A percentile compares a stretch with the other conserved stretches of the same genome.
phyloP scores from a whole-genome alignment of 2,113 vertebrate species.

The Puffinus mauretanicus region DNA sequence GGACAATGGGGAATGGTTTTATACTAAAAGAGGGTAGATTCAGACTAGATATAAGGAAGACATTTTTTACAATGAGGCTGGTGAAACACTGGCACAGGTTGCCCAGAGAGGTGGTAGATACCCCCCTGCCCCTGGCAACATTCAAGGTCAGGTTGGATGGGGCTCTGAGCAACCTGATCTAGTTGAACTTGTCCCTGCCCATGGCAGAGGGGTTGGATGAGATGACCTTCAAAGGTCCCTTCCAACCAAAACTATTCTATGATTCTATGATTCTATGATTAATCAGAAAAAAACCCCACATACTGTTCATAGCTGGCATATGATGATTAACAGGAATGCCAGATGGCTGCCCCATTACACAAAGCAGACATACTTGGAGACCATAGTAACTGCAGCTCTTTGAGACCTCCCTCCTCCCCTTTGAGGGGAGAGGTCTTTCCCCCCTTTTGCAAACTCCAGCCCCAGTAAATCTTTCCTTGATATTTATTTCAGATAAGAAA shows the following conservation, averaged over 20 bases:
- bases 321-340: rapidly evolving
- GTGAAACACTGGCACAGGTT: not conserved
- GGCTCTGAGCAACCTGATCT: not conserved
- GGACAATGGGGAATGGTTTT: too few relatives aligned
- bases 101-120: not conserved
- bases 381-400: not conserved
- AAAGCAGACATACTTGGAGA: not conserved
- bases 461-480: not conserved
- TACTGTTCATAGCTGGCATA: not conserved
- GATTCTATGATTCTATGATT: not conserved
- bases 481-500: not conserved
- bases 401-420: rapidly evolving
- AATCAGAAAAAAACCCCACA: not conserved
- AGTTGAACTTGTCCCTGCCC: not conserved
- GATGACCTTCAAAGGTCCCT: not conserved
- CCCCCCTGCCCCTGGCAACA: not conserved
- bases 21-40: too few relatives aligned
- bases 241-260: not conserved
- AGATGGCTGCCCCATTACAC: not conserved
- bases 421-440: not conserved
- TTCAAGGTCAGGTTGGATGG: not conserved
- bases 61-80: too few relatives aligned
- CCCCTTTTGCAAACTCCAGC: not conserved
- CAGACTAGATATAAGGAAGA: too few relatives aligned
- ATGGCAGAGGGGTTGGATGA: not conserved